Evolutionary conservation across 2,888 invertebrate genomes (phyloP), one percentile per base, ranked within the genome.

Genomic region (Diadegma fenestrale): DNA sequence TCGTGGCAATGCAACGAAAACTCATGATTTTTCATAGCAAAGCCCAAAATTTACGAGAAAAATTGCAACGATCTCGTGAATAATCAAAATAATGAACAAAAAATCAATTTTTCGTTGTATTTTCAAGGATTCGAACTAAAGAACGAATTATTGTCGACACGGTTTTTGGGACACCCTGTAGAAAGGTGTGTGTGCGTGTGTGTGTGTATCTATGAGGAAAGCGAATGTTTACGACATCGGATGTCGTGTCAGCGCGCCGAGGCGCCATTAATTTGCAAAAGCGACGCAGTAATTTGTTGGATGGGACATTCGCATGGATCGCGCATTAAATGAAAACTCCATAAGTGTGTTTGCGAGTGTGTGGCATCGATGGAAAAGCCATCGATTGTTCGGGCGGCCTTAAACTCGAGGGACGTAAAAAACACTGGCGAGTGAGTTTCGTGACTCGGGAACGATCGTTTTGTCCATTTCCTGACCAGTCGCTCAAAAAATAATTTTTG

Each of bases 141-240:
- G 37, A 10, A 37, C 4, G 10, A 54, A 22, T 22, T 12, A 22
- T 12, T 22, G 10, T 2, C 1, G 2, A 19, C 10, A 14, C 6
- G 26, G 26, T 58, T 26, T 22, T 26, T 26, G 12, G 54, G 54
- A 58, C 54, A 58, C 22, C 26, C 22, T 22, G 43, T 43, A 43
- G 7, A 43, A 6, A 6, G 30, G 17, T 19, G 19, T 45, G 26
- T 14, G 26, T 17, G 7, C 17, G 26, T 19, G 17, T 19, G 19
- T 45, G 26, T 14, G 26, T 17, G 7, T 26, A 43, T 19, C 33
- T 37, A 43, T 14, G 2, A 6, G 7, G 19, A 68, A 6, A 63
- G 76, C 69, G 81, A 51, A 82, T 82, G 81, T 82, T 76, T 82
- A 69, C 63, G 41, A 45, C 7, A 33, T 69, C 10, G 41, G 48